phyloP scores from a whole-genome alignment of 2,797 vertebrate genomes.

The Myotis findleyi region DNA sequence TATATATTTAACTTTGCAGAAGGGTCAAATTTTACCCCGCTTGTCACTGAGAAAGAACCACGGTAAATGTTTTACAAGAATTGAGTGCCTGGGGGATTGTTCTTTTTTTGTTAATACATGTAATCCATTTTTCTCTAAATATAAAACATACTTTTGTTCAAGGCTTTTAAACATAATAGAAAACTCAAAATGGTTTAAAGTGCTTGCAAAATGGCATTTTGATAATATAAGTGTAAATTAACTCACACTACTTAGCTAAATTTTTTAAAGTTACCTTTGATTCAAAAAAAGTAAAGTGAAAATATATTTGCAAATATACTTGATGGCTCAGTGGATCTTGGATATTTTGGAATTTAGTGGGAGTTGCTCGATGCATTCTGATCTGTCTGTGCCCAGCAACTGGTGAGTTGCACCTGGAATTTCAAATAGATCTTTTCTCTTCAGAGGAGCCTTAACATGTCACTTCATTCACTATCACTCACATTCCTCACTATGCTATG shows the following conservation, averaged over 20 bases:
- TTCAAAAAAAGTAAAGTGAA: conserved; percentile 63
- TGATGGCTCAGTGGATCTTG: conserved; percentile 29
- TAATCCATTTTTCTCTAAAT: background rate
- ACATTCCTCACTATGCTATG: background rate
- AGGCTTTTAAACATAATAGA: conserved; percentile 21
- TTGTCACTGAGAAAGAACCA: background rate
- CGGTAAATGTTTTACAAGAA: background rate
- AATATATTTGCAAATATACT: conserved; percentile 66
- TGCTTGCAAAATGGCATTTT: conserved; percentile 65
- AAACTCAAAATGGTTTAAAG: conserved; percentile 49
- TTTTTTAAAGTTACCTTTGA: conserved; percentile 68
- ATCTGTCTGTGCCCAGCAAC: background rate
- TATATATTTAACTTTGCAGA: background rate
- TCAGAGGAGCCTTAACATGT: conserved; percentile 58
- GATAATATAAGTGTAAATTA: conserved; percentile 51
- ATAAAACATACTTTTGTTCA: background rate
- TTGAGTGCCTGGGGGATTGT: background rate
- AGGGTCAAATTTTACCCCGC: background rate
- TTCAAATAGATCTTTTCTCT: conserved; percentile 53
- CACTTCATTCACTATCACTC: conserved; percentile 39
- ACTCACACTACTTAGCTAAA: conserved; percentile 48
- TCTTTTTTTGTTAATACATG: background rate
- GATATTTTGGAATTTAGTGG: conserved; percentile 58
- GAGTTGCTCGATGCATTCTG: background rate
- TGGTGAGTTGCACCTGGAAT: background rate